Evolutionary conservation across 2,797 vertebrate species (phyloP).

Genomic region (Momotus momota): DNA sequence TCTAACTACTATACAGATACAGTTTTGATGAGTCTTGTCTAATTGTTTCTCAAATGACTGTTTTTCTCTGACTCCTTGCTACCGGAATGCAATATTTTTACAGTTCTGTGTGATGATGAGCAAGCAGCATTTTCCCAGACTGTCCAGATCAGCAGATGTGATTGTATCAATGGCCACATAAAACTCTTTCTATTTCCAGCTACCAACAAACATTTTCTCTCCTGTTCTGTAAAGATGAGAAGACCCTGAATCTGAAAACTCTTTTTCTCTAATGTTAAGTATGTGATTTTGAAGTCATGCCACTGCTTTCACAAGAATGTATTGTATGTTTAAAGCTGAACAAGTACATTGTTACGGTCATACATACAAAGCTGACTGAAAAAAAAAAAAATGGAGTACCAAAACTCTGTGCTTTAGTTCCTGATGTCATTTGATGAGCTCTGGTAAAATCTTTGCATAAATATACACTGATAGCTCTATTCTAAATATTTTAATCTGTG

Average conservation of each 20-base stretch:
- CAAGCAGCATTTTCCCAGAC: not conserved
- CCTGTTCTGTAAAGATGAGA: not conserved
- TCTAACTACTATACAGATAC: not conserved
- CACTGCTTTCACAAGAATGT: not conserved
- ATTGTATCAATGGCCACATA: not conserved
- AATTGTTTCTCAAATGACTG: not conserved
- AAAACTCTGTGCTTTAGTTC: not conserved
- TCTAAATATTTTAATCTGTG: not conserved
- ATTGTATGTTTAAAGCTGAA: not conserved
- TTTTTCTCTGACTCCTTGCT: not conserved
- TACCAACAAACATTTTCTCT: not conserved
- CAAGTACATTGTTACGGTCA: not conserved
- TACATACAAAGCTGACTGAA: too few relatives aligned
- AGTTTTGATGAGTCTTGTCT: not conserved
- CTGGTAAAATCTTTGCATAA: not conserved
- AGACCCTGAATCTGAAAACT: not conserved
- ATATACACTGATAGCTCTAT: not conserved
- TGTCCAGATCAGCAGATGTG: not conserved
- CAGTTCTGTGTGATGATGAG: not conserved
- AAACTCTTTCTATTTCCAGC: not conserved
- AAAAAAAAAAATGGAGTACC: not conserved
- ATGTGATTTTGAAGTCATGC: not conserved
- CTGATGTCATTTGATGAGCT: not conserved
- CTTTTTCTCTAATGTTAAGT: not conserved
- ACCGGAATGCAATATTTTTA: not conserved